Conservation (phyloP, 1,140 invertebrate species). For the Ceratosolen fusciceps region DNA sequence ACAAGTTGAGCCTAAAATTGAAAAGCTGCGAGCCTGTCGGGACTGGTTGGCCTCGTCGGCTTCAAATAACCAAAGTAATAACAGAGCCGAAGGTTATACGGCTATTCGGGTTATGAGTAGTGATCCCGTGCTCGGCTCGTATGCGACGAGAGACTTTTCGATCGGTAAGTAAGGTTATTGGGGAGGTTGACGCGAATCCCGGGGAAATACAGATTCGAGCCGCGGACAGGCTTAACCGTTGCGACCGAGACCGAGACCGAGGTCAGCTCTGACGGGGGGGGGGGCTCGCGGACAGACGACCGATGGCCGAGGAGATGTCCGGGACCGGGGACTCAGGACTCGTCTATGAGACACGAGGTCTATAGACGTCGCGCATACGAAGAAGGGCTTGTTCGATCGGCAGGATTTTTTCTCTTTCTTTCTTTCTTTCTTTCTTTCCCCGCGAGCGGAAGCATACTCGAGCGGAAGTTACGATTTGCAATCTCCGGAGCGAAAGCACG, state of each 20-base stretch:
- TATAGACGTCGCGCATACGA: not conserved
- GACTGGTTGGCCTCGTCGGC: slow-evolving; percentile 4
- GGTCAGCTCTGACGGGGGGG: too few species aligned
- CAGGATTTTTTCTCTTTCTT: too few species aligned
- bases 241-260: not conserved
- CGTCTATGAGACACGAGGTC: slow-evolving; percentile 18
- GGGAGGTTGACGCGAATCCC: too few species aligned
- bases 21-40: too few species aligned
- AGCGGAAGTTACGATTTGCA: slow-evolving; percentile 57
- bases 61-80: slow-evolving; percentile 1
- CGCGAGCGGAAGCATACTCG: slow-evolving; percentile 39
- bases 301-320: slow-evolving; percentile 7
- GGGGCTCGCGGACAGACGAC: not conserved
- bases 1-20: slow-evolving; percentile 7
- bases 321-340: not conserved
- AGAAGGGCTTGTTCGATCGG: slow-evolving; percentile 46
- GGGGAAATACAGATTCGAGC: not conserved
- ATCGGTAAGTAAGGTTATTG: not conserved
- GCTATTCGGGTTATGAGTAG: not conserved
- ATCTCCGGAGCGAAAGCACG: slow-evolving; percentile 52
- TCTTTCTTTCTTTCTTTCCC: slow-evolving; percentile 54
- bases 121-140: too few species aligned
- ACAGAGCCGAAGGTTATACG: slow-evolving; percentile 25
- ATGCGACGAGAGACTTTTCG: not conserved
- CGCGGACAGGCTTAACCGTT: slow-evolving; percentile 35